phyloP scores from a whole-genome alignment of 2,113 vertebrate species.

The Plectropomus leopardus region DNA sequence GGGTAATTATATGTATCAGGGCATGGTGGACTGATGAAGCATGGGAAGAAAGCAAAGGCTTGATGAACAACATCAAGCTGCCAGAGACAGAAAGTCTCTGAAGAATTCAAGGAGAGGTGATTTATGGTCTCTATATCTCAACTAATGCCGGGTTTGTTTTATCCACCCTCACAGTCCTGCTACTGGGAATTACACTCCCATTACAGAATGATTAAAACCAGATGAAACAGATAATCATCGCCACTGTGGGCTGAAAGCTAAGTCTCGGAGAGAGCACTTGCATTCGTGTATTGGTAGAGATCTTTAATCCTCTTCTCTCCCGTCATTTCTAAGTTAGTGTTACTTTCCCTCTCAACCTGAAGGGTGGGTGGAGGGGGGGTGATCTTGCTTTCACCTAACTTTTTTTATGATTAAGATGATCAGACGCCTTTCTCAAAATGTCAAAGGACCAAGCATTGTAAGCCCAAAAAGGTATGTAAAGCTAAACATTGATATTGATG shows the following conservation, averaged over 20 bases:
- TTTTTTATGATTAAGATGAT: background rate
- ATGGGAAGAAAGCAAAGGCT: background rate
- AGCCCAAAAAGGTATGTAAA: background rate
- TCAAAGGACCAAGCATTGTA: background rate
- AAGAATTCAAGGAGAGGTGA: conserved; percentile 48
- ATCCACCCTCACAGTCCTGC: conserved; percentile 42
- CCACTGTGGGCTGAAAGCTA: conserved; percentile 18
- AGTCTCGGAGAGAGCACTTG: conserved; percentile 15
- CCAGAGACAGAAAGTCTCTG: conserved; percentile 12
- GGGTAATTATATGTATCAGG: conserved; percentile 31
- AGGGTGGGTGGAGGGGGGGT: too few relatives aligned
- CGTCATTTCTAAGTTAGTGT: background rate
- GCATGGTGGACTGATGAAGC: background rate
- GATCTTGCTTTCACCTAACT: too few relatives aligned
- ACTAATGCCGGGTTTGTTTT: conserved; percentile 54
- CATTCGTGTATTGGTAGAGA: background rate
- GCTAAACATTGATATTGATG: background rate
- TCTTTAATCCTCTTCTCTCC: conserved; percentile 2
- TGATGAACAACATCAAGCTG: conserved; percentile 28
- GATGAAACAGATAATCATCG: conserved; percentile 51
- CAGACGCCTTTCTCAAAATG: background rate
- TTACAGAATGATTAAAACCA: conserved; percentile 62
- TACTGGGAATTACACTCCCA: conserved; percentile 57
- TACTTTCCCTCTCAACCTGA: background rate
- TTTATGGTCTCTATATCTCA: conserved; percentile 60